Evolutionary conservation across 2,113 vertebrate genomes (phyloP).

Genomic region (Gopherus evgoodei): DNA sequence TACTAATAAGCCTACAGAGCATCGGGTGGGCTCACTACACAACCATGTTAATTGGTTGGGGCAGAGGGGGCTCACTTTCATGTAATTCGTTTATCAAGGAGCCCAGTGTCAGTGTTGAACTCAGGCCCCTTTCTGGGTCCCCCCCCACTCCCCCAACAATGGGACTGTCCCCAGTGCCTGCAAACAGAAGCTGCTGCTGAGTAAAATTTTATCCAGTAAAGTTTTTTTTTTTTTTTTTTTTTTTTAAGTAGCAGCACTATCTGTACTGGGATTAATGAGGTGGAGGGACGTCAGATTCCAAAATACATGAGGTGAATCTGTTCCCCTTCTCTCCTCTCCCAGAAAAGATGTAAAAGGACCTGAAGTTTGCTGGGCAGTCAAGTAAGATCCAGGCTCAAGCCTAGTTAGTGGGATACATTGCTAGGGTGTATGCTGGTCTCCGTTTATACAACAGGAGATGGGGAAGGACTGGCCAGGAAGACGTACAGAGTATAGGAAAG

Average conservation of each 20-base stretch:
- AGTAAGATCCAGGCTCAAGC: slow-evolving; percentile 4
- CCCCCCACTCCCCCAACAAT: neutral
- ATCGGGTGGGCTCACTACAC: neutral
- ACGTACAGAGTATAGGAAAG: neutral
- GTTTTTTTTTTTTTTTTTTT: neutral
- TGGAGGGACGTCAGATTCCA: neutral
- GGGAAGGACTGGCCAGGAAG: neutral
- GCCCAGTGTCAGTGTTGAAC: neutral
- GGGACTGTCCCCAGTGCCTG: neutral
- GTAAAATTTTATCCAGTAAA: neutral
- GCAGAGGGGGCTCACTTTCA: neutral
- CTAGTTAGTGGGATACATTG: neutral
- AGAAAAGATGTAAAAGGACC: neutral
- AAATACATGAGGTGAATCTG: neutral
- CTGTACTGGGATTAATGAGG: neutral
- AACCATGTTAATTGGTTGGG: neutral
- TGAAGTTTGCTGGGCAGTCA: neutral
- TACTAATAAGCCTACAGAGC: neutral
- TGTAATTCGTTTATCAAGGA: neutral
- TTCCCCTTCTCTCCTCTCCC: neutral
- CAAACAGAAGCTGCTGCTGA: neutral
- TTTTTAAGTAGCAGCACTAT: slow-evolving; percentile 3
- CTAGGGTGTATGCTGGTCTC: neutral
- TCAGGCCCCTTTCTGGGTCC: neutral
- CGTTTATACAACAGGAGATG: neutral